phyloP scores from a whole-genome alignment of 92 coral and sea anemone genomes.

The Phenganax stokvisi region DNA sequence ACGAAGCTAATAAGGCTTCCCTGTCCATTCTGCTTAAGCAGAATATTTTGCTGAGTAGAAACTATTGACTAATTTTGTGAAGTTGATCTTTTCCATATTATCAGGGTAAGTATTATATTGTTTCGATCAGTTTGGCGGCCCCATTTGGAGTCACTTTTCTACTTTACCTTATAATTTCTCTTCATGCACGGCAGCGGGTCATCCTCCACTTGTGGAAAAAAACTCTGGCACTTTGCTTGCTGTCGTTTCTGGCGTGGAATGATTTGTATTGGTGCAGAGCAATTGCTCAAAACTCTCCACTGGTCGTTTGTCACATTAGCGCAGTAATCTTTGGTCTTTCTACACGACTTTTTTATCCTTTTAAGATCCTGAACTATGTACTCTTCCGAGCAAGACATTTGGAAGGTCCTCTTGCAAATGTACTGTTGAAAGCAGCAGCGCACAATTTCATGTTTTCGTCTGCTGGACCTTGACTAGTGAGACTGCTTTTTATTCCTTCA shows the following conservation, averaged over 20 bases:
- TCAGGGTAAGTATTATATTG: not conserved
- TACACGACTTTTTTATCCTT: not conserved
- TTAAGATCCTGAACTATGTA: not conserved
- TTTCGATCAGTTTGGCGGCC: not conserved
- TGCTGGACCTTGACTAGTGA: too few relatives aligned
- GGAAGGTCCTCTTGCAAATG: not conserved
- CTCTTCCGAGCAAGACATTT: not conserved
- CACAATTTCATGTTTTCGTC: too few relatives aligned
- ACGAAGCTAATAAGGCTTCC: too few relatives aligned
- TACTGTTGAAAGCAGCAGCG: not conserved
- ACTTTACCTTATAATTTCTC: not conserved
- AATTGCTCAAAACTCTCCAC: not conserved
- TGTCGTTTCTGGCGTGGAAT: not conserved
- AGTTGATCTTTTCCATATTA: not conserved
- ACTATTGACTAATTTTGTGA: too few relatives aligned
- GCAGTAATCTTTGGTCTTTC: not conserved
- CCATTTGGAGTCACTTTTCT: not conserved
- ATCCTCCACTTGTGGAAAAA: not conserved
- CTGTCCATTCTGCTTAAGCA: too few relatives aligned
- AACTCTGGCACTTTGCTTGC: not conserved
- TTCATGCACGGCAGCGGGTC: constrained; percentile 11
- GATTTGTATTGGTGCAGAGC: not conserved
- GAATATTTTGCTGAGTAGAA: too few relatives aligned
- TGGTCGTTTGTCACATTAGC: not conserved
- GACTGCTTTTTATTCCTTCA: too few relatives aligned